Evolutionary conservation across 2,113 vertebrate species (phyloP).

Genomic region (Charadrius vociferus): DNA sequence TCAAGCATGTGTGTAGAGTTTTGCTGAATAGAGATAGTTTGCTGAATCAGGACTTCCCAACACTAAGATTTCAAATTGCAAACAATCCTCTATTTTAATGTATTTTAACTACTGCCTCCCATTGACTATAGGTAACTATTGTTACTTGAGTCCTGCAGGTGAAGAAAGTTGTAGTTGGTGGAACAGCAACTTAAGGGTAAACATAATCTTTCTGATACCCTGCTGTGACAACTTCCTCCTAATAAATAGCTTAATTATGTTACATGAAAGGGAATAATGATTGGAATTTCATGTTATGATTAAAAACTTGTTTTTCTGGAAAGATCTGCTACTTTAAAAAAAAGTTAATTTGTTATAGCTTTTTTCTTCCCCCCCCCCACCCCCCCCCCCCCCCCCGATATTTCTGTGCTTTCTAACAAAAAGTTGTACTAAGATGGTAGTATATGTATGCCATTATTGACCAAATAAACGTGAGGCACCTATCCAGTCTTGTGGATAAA

Average conservation of each 20-base stretch:
- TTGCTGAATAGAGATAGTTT: conserved; percentile 22
- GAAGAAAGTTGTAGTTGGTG: background rate
- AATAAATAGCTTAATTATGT: background rate
- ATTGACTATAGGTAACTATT: background rate
- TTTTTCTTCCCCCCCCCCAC: background rate
- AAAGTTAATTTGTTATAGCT: background rate
- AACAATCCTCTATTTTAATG: background rate
- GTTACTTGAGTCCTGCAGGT: background rate
- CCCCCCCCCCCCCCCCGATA: background rate
- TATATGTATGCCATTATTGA: background rate
- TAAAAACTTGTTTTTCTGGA: background rate
- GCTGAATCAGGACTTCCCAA: conserved; percentile 56
- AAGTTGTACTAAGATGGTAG: background rate
- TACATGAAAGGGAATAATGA: background rate
- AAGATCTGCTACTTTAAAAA: background rate
- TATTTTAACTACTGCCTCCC: conserved; percentile 10
- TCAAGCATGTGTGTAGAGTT: conserved; percentile 46
- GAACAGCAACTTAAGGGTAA: background rate
- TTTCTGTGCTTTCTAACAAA: background rate
- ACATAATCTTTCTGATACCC: background rate
- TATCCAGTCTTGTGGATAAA: background rate
- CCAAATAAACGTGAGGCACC: background rate
- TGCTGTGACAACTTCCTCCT: background rate
- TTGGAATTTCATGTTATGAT: background rate
- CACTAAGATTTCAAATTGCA: conserved; percentile 14